Evolutionary conservation across 2,113 vertebrate species (phyloP).

Genomic region (Urocitellus parryii): DNA sequence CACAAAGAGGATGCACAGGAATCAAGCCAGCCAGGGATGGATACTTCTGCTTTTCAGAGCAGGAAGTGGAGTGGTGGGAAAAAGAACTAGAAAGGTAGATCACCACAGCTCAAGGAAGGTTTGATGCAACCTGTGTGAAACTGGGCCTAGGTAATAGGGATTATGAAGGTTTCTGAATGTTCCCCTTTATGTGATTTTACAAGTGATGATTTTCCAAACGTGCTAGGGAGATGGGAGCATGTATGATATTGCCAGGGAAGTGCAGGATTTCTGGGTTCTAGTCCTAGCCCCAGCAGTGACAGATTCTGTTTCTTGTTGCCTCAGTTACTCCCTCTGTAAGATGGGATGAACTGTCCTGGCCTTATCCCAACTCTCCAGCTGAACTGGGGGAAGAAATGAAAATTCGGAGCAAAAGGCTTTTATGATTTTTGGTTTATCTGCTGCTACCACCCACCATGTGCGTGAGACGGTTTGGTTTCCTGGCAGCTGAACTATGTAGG

Average conservation of each 20-base stretch:
- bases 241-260: not conserved
- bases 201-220: not conserved
- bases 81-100: not conserved
- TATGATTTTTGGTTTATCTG: constrained; percentile 35
- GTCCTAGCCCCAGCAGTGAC: not conserved
- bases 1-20: not conserved
- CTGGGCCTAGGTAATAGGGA: not conserved
- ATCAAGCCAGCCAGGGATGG: not conserved
- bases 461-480: constrained; percentile 24
- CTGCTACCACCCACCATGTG: constrained; percentile 56
- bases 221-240: not conserved
- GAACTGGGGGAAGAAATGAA: constrained; percentile 5
- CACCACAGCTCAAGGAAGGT: not conserved
- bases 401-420: constrained; percentile 10
- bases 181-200: not conserved
- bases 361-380: constrained; percentile 8
- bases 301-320: not conserved
- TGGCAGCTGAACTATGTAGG: constrained; percentile 59
- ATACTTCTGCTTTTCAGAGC: not conserved
- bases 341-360: not conserved
- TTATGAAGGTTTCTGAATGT: not conserved
- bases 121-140: not conserved
- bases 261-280: not conserved
- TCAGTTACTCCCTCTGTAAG: not conserved
- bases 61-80: not conserved